Percentiles rank a stretch among this genome's conserved stretches.
Conservation (phyloP, 2,888 invertebrate genomes). For the Cantharis lateralis region DNA sequence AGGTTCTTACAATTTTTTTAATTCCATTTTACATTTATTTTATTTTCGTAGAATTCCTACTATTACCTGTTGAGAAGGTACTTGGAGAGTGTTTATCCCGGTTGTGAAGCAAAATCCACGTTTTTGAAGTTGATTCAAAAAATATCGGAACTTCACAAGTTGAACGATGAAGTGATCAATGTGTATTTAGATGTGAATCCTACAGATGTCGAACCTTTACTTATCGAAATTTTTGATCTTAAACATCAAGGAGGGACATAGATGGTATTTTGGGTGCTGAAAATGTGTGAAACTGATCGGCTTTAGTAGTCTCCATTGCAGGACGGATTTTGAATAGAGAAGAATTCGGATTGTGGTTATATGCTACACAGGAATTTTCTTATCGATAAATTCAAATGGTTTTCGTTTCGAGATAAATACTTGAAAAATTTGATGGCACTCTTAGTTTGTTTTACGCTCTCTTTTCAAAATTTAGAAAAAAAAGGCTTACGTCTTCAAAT, state of each 20-base stretch:
- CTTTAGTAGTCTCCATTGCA: background rate
- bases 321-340: background rate
- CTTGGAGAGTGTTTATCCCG: slow-evolving; percentile 80
- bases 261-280: background rate
- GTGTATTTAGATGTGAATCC: slow-evolving; percentile 94
- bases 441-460: background rate
- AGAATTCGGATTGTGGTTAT: background rate
- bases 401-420: background rate
- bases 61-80: slow-evolving; percentile 86
- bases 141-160: slow-evolving; percentile 84
- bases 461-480: background rate
- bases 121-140: slow-evolving; percentile 89
- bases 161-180: slow-evolving; percentile 90
- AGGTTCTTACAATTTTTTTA: slow-evolving; percentile 17
- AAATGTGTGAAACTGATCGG: background rate
- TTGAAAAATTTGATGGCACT: background rate
- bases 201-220: slow-evolving; percentile 84
- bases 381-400: background rate
- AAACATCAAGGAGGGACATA: slow-evolving; percentile 62
- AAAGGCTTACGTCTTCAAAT: background rate
- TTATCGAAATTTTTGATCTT: slow-evolving; percentile 94
- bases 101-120: slow-evolving; percentile 86
- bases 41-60: slow-evolving; percentile 75
- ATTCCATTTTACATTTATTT: background rate
- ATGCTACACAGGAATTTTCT: background rate